These are phyloP conservation scores for Sceloporus tristichus DNA, from an alignment of 2,113 vertebrate genomes.

Conservation along the genomic window DNA sequence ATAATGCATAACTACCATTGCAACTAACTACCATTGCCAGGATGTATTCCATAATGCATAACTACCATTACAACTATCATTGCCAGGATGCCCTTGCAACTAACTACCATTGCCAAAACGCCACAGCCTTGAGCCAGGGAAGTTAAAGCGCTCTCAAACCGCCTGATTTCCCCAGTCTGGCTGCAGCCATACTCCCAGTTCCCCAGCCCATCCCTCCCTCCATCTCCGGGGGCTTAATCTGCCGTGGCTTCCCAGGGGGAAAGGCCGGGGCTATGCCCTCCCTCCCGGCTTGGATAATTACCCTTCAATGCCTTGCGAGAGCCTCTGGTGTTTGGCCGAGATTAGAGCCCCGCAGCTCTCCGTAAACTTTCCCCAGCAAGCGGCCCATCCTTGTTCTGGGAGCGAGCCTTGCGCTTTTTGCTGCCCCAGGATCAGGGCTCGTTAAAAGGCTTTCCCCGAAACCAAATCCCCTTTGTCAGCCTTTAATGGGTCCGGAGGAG, in stretches of 20 bases:
- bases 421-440: conserved; percentile 67
- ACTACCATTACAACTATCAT: no score
- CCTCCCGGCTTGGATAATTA: conserved; percentile 84
- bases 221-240: conserved; percentile 80
- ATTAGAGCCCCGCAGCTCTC: conserved; percentile 88
- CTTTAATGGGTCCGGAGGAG: conserved; percentile 29
- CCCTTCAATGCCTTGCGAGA: conserved; percentile 85
- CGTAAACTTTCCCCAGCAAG: conserved; percentile 82
- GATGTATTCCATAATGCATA: no score
- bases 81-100: no score
- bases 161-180: no score
- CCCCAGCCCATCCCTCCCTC: conserved; percentile 48
- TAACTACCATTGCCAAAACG: no score
- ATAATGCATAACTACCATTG: no score
- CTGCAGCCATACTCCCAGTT: no score
- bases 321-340: conserved; percentile 87
- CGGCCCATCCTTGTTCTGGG: conserved; percentile 76
- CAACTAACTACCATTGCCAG: no score
- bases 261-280: conserved; percentile 51
- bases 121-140: no score
- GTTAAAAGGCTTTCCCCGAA: conserved; percentile 62
- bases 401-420: conserved; percentile 65
- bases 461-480: conserved; percentile 33
- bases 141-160: no score
- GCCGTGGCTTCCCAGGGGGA: conserved; percentile 40